A percentile compares a stretch with the other conserved stretches of the same genome.
Evolutionary conservation across 2,797 vertebrate species (phyloP).

Genomic region (Mus caroli): DNA sequence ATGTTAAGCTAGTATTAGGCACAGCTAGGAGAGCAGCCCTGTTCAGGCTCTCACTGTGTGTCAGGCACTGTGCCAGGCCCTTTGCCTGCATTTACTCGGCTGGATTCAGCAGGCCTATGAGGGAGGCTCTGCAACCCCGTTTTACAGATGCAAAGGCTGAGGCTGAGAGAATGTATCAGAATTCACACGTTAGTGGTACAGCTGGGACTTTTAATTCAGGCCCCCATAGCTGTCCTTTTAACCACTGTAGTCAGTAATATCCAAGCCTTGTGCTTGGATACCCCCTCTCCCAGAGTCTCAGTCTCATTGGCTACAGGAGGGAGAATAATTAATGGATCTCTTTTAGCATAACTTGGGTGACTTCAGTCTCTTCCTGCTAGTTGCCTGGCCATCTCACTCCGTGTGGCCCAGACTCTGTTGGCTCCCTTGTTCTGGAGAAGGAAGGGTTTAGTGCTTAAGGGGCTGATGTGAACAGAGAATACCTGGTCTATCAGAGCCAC

Average conservation of each 20-base stretch:
- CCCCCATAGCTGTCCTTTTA: background rate
- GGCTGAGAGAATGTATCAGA: background rate
- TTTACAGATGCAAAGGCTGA: constrained; percentile 69
- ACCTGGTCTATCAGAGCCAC: constrained; percentile 70
- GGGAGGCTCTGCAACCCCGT: constrained; percentile 43
- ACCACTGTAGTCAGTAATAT: background rate
- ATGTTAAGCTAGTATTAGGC: background rate
- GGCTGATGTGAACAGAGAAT: constrained; percentile 9
- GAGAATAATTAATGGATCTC: background rate
- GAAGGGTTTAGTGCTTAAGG: constrained; percentile 15
- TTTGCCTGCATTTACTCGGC: background rate
- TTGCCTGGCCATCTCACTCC: background rate
- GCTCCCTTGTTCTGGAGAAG: constrained; percentile 24
- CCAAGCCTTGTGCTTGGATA: background rate
- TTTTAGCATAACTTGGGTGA: constrained; percentile 32
- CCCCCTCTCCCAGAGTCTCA: background rate
- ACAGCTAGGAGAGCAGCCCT: background rate
- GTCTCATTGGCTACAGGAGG: background rate
- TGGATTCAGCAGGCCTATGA: background rate
- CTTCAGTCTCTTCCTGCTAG: constrained; percentile 16
- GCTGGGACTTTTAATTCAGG: constrained; percentile 9
- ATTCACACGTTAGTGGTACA: background rate
- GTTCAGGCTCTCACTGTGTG: background rate
- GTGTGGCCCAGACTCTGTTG: constrained; percentile 49
- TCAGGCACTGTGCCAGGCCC: background rate